phyloP scores from a whole-genome alignment of 2,888 invertebrate genomes.

The Lymantria monacha region DNA sequence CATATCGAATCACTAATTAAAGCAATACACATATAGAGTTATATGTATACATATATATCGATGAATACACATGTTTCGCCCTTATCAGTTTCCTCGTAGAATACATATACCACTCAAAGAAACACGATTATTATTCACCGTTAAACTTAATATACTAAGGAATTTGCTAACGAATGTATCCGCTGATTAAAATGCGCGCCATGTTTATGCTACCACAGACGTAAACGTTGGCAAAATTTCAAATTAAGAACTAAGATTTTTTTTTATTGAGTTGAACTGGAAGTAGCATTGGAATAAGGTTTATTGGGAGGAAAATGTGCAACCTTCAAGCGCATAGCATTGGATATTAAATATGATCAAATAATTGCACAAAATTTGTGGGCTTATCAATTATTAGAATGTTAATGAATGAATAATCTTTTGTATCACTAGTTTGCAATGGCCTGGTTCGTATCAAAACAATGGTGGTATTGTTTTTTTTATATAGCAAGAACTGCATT shows the following conservation, averaged over 20 bases:
- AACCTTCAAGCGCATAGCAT: not conserved
- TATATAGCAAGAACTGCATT: slow-evolving; percentile 1
- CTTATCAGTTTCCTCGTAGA: slow-evolving; percentile 37
- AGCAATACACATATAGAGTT: too few species aligned
- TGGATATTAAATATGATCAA: not conserved
- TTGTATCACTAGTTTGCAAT: slow-evolving; percentile 6
- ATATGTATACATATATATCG: too few species aligned
- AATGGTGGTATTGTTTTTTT: slow-evolving; percentile 13
- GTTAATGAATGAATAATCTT: slow-evolving; percentile 3
- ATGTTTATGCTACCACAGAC: slow-evolving; percentile 23
- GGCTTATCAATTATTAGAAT: slow-evolving; percentile 2
- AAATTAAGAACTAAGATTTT: slow-evolving; percentile 36
- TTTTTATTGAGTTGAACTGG: slow-evolving; percentile 13
- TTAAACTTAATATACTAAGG: slow-evolving; percentile 33
- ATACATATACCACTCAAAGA: slow-evolving; percentile 21
- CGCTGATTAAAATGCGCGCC: slow-evolving; percentile 36
- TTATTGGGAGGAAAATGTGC: slow-evolving; percentile 9
- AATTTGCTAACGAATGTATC: slow-evolving; percentile 38
- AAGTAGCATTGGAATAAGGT: slow-evolving; percentile 4
- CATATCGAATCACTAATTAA: slow-evolving; percentile 21
- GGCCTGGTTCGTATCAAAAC: slow-evolving; percentile 11
- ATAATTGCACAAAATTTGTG: not conserved
- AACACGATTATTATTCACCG: slow-evolving; percentile 19
- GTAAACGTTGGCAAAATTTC: slow-evolving; percentile 40
- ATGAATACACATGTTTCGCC: slow-evolving; percentile 14